Evolutionary conservation across 2,113 vertebrate species (phyloP).

Genomic region (Callopanchax toddi): DNA sequence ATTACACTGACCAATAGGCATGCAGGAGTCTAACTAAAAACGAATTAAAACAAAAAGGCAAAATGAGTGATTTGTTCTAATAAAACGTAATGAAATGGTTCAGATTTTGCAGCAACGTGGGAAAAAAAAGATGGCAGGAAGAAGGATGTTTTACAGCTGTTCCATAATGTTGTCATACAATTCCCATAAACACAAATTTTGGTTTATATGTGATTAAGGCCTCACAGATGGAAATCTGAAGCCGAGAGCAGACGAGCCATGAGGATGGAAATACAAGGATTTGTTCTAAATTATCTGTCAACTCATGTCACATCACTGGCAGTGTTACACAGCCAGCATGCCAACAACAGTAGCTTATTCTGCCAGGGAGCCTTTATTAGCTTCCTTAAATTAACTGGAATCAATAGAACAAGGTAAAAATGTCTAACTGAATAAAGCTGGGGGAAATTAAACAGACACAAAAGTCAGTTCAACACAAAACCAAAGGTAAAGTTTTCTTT

Average conservation of each 20-base stretch:
- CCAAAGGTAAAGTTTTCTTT: constrained; percentile 50
- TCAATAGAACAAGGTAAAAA: constrained; percentile 29
- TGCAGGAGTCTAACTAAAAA: not conserved
- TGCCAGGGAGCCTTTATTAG: constrained; percentile 39
- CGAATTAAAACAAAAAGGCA: not conserved
- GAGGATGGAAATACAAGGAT: constrained; percentile 20
- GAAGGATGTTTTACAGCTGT: constrained; percentile 1
- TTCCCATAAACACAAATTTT: constrained; percentile 6
- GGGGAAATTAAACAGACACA: constrained; percentile 24
- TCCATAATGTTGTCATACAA: constrained; percentile 4
- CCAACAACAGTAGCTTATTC: constrained; percentile 22
- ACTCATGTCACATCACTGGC: constrained; percentile 41
- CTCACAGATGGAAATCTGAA: constrained; percentile 3
- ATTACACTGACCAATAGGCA: constrained; percentile 11
- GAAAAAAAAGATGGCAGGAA: not conserved
- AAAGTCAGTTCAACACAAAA: constrained; percentile 21
- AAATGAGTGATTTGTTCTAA: not conserved
- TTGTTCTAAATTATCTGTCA: constrained; percentile 41
- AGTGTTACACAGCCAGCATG: constrained; percentile 17
- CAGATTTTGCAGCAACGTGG: not conserved
- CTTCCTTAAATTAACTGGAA: constrained; percentile 29
- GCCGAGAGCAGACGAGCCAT: constrained; percentile 17
- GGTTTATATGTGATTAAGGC: constrained; percentile 7
- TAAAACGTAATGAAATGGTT: not conserved
- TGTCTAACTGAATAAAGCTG: not conserved